Conservation (phyloP, 2,797 vertebrate species). For the Fundulus diaphanus region DNA sequence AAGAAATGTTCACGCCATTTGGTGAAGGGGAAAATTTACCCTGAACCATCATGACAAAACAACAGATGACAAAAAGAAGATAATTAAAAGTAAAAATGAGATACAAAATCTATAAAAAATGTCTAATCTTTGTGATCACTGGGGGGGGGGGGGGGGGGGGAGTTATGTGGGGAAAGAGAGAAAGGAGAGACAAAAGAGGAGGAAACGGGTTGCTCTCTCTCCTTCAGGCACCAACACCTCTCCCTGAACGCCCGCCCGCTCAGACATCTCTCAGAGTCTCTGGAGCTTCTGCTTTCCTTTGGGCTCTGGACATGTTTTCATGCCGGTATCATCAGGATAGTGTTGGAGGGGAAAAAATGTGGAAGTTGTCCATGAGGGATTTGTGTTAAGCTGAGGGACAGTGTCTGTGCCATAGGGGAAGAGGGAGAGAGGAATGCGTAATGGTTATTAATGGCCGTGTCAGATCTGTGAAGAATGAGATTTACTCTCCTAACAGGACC, state of each 20-base stretch:
- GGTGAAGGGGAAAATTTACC: neutral
- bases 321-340: constrained; percentile 56
- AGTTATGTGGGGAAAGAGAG: constrained; percentile 58
- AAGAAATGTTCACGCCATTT: neutral
- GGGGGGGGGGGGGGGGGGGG: no score
- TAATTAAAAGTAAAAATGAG: neutral
- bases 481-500: constrained; percentile 78
- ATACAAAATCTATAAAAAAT: neutral
- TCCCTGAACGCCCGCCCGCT: constrained; percentile 58
- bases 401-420: constrained; percentile 60
- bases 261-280: constrained; percentile 52
- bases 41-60: neutral
- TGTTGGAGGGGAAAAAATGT: constrained; percentile 46
- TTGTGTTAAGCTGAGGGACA: constrained; percentile 69
- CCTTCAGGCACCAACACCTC: constrained; percentile 62
- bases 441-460: constrained; percentile 81
- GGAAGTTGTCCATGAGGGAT: constrained; percentile 70
- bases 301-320: constrained; percentile 62
- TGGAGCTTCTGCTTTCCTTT: constrained; percentile 69
- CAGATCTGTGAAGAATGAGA: constrained; percentile 77
- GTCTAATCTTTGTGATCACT: constrained; percentile 69
- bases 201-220: constrained; percentile 37
- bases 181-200: constrained; percentile 28
- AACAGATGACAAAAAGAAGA: neutral
- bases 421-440: constrained; percentile 53